Evolutionary conservation across 2,113 vertebrate species (phyloP).

Genomic region (Tangachromis dhanisi): DNA sequence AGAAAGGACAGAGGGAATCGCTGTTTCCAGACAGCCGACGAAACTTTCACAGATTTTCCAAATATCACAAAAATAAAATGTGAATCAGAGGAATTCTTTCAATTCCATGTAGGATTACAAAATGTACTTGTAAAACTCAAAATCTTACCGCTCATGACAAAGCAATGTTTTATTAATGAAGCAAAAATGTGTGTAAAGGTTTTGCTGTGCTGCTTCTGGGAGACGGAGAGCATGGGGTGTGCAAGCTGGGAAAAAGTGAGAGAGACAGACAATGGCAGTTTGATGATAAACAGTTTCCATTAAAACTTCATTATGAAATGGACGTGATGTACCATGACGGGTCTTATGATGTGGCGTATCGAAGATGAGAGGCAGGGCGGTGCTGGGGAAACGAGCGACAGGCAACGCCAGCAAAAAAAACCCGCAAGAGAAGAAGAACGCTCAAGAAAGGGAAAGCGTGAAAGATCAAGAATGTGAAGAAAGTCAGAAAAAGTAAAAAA

Average conservation of each 20-base stretch:
- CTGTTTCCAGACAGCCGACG: background rate
- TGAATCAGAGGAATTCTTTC: background rate
- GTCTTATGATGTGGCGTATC: conserved; percentile 2
- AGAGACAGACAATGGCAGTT: background rate
- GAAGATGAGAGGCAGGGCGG: background rate
- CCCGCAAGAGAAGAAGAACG: background rate
- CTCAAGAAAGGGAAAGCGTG: background rate
- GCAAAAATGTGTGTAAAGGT: background rate
- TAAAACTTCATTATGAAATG: conserved; percentile 40
- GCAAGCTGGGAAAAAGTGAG: background rate
- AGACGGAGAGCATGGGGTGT: background rate
- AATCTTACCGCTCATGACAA: background rate
- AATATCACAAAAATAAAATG: background rate
- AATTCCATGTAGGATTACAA: background rate
- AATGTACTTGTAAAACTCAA: background rate
- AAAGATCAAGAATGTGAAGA: background rate
- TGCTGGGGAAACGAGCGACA: background rate
- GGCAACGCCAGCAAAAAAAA: too few relatives aligned
- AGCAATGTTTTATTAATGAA: background rate
- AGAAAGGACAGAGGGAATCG: background rate
- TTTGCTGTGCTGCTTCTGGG: background rate
- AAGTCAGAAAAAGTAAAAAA: background rate
- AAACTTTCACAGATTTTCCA: background rate
- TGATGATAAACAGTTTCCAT: conserved; percentile 48
- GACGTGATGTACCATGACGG: conserved; percentile 5